phyloP scores from a whole-genome alignment of 2,797 vertebrate genomes.

The Sebastes umbrosus region DNA sequence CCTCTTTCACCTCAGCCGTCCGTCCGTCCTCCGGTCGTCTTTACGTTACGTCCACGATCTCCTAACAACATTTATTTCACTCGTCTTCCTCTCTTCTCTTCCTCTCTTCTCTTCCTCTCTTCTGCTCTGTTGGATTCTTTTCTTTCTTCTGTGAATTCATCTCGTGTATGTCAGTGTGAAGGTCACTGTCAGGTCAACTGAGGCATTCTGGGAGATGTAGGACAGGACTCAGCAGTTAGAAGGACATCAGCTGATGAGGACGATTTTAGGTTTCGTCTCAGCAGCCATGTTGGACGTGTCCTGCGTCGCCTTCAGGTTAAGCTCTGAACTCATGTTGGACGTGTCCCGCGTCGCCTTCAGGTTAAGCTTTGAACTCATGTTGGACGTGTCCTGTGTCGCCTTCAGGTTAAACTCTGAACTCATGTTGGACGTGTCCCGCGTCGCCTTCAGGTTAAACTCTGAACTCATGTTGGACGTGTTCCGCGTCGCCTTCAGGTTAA shows the following conservation, averaged over 20 bases:
- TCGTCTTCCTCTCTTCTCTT: too few relatives aligned
- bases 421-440: too few relatives aligned
- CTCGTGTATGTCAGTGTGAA: not conserved
- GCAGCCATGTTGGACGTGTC: not conserved
- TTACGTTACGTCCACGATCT: not conserved
- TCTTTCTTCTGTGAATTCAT: not conserved
- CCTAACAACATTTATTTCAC: not conserved
- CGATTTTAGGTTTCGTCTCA: not conserved
- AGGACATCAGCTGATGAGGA: not conserved
- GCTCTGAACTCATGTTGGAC: too few relatives aligned
- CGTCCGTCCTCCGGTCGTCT: not conserved
- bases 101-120: too few relatives aligned
- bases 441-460: not conserved
- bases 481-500: too few relatives aligned
- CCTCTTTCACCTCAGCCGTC: too few relatives aligned
- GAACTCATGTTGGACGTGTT: too few relatives aligned
- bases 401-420: too few relatives aligned
- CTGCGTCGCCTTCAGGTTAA: not conserved
- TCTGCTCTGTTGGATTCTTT: not conserved
- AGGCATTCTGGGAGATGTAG: slow-evolving; percentile 11
- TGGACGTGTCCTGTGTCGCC: rapidly evolving
- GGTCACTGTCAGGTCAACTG: not conserved
- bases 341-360: too few relatives aligned
- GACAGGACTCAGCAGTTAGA: not conserved
- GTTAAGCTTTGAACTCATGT: too few relatives aligned